phyloP scores from a whole-genome alignment of 2,113 vertebrate genomes.

The Apus apus region DNA sequence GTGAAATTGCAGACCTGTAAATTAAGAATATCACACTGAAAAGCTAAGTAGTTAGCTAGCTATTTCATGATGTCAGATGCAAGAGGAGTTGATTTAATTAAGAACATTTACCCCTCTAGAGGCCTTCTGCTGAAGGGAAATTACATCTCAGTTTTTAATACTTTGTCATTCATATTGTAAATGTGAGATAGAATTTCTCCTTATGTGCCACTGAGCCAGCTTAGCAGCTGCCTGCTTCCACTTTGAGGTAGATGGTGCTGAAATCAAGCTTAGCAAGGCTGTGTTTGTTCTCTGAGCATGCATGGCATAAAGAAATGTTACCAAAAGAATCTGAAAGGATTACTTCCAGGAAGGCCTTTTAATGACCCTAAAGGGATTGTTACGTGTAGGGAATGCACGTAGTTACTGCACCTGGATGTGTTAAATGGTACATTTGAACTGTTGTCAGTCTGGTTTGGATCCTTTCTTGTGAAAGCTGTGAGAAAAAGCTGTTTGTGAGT shows the following conservation, averaged over 20 bases:
- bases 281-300: not conserved
- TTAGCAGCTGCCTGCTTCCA: not conserved
- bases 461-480: not conserved
- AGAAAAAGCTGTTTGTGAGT: slow-evolving; percentile 15
- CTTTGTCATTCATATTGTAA: not conserved
- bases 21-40: not conserved
- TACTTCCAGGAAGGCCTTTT: not conserved
- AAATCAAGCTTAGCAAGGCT: not conserved
- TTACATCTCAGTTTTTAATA: not conserved
- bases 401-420: slow-evolving; percentile 8
- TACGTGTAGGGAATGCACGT: not conserved
- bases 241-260: not conserved
- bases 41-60: not conserved
- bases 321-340: not conserved
- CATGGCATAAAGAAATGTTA: not conserved
- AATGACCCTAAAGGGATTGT: slow-evolving; percentile 31
- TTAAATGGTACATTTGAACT: slow-evolving; percentile 15
- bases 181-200: not conserved
- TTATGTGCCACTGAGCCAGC: not conserved
- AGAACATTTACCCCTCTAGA: not conserved
- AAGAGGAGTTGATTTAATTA: not conserved
- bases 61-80: not conserved
- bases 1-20: not conserved
- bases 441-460: not conserved
- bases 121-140: not conserved